Base-by-base conservation (phyloP, 2,888 invertebrate species). In the Resseliella maxima region DNA sequence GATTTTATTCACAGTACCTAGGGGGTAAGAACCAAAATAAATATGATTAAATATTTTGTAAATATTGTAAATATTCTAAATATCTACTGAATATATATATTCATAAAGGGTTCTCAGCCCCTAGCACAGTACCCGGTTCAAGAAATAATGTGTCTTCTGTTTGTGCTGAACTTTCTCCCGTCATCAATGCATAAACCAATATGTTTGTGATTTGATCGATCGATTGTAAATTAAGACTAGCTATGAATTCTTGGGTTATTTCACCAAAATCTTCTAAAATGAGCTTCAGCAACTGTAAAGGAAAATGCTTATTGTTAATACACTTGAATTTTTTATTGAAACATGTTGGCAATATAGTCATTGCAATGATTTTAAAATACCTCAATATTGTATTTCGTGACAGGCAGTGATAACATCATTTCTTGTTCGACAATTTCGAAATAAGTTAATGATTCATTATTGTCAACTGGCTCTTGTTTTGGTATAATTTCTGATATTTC, bases 351-450 rank as follows among this genome's bases (percentile, higher is more conserved):
- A 41, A 41, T 41, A 5, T 5, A 6, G 21, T 3, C 54, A 54
- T 64, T n/a, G 41, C 5, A 41, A 12, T 41, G 41, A 41, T 41
- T 41, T 5, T 41, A 41, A 21, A 35, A 21, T 36, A 83, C 83
- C 36, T n/a, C n/a, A 38, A 83, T 83, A 18, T 83, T 83, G 0
- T 36, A 8, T 38, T 83, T 83, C 5, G 38, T 38, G 12, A 83
- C 31, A 0, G 83, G 36, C 8, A 83, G 38, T 24, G 83, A 38
- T 38, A 10, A 5, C 38, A 83, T 38, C 83, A 83, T 83, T 83
- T 83, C 83, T 24, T 83, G 38, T 83, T 83, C 83, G 2, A 83
- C 24, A 10, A 83, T 83, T 24, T 83, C 38, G 38, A 38, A 83
- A 31, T 83, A 83, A 10, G 83, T 83, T 8, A 83, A 38, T 10